A percentile compares a stretch with the other conserved stretches of the same genome.
Conservation (phyloP, 2,888 invertebrate species). For the Calameuta idolon region DNA sequence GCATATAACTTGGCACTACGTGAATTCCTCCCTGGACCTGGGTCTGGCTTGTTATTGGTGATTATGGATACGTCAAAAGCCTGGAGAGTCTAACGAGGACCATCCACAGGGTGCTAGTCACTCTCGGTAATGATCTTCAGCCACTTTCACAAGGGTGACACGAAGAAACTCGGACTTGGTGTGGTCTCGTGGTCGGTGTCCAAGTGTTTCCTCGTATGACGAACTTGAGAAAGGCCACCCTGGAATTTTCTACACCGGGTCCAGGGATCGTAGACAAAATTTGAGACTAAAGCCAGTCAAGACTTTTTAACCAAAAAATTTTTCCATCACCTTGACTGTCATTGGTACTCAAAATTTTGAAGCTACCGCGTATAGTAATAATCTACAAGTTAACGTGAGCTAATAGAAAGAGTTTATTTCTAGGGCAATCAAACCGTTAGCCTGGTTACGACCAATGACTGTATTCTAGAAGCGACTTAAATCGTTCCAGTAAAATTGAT, state of each 20-base stretch:
- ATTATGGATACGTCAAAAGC: conserved; percentile 52
- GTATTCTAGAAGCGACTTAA: conserved; percentile 12
- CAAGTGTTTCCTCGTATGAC: neutral
- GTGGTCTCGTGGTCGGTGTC: neutral
- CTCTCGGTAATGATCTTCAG: conserved; percentile 53
- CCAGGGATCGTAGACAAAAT: neutral
- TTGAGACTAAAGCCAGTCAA: neutral
- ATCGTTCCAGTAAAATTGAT: conserved; percentile 22
- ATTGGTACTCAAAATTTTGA: neutral
- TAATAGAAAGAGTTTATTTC: neutral
- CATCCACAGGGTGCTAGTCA: conserved; percentile 44
- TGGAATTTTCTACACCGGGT: neutral
- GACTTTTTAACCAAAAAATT: neutral
- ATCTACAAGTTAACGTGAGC: neutral
- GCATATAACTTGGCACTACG: neutral
- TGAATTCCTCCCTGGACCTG: neutral
- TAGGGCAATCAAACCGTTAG: neutral
- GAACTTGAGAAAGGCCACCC: neutral
- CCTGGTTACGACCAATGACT: conserved; percentile 12
- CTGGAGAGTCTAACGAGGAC: conserved; percentile 49
- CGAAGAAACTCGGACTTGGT: conserved; percentile 29
- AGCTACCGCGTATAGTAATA: neutral
- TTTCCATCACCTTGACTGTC: neutral
- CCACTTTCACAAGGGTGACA: conserved; percentile 37
- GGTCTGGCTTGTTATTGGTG: conserved; percentile 37